Base-by-base conservation (phyloP, 2,888 invertebrate species). In the Alloplasta piceator region DNA sequence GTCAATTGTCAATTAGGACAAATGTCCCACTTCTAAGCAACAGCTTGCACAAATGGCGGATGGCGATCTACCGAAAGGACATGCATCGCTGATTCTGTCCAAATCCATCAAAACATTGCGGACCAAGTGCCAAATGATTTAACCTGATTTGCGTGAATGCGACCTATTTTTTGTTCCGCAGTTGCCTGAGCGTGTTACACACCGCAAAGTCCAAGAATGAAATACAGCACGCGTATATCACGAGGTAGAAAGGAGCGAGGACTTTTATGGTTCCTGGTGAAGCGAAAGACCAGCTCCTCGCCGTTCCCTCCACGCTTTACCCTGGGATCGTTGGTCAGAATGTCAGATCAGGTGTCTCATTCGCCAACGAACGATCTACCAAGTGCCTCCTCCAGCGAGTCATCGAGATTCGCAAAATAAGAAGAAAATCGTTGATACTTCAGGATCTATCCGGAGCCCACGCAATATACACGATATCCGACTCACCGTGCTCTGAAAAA, bases 171-270 rank as follows among this genome's bases (percentile, higher is more conserved):
- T 26, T 26, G 26, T 26, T 26, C 26, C 3, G 26, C 26, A 26
- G 26, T 26, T 26, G 26, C 36, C 36, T 9, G 6, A 38, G 56
- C 64, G 58, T 43, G 55, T 63, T 16, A 61, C 56, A 43, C 48
- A 38, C 48, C 48, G n/a, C 48, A 10, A 26, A 10, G 60, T 12
- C 38, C 48, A 41, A 36, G 72, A 38, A 50, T 63, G 68, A 76
- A 68, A 63, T 68, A 70, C 61, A 63, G 26, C 63, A 50, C 55
- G 56, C 68, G 63, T 76, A 76, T 70, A 76, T 76, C 68, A 76
- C 39, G 52, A n/a, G 48, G 55, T 9, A 76, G 38, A 63, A 46
- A 38, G 46, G 55, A 63, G 39, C 67, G 16, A 56, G 10, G 76
- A 76, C 68, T 56, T 76, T 76, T 76, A 76, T 55, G 68, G 63